Evolutionary conservation across 64 coral and sea anemone species (phyloP).

Genomic region (Platygyra sinensis): DNA sequence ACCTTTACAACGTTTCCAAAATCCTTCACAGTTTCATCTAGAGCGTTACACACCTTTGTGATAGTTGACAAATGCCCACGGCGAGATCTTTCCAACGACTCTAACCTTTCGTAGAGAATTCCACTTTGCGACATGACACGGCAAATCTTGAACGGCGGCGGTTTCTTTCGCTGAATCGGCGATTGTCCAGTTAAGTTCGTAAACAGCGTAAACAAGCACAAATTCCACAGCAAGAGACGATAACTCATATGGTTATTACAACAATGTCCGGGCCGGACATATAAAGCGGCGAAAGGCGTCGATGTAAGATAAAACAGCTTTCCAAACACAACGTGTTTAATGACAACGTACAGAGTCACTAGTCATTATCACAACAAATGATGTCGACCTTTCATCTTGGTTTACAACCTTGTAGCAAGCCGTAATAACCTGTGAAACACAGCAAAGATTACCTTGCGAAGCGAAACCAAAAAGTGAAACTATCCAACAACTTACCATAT

Average conservation of each 20-base stretch:
- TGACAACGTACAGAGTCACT: too few relatives aligned
- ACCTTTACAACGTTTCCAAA: constrained; percentile 11
- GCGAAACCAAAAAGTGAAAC: too few relatives aligned
- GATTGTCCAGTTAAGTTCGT: neutral
- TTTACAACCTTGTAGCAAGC: too few relatives aligned
- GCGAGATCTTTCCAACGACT: constrained; percentile 16
- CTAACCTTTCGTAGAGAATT: constrained; percentile 9
- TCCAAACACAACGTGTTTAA: too few relatives aligned
- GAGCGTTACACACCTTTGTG: neutral
- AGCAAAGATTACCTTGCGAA: too few relatives aligned
- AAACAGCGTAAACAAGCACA: neutral
- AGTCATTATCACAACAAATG: too few relatives aligned
- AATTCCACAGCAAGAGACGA: neutral
- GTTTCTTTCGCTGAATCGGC: neutral
- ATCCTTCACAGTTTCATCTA: neutral
- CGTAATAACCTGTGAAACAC: too few relatives aligned
- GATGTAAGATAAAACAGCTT: too few relatives aligned
- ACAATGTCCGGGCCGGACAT: neutral
- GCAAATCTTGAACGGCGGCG: neutral
- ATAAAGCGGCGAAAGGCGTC: too few relatives aligned
- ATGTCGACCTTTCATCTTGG: too few relatives aligned
- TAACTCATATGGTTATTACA: constrained; percentile 13
- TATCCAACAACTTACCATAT: too few relatives aligned
- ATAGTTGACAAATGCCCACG: neutral
- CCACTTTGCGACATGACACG: constrained; percentile 1